Conservation (phyloP, 53 echinoderm and acorn worm genomes). For the Arbacia lixula region DNA sequence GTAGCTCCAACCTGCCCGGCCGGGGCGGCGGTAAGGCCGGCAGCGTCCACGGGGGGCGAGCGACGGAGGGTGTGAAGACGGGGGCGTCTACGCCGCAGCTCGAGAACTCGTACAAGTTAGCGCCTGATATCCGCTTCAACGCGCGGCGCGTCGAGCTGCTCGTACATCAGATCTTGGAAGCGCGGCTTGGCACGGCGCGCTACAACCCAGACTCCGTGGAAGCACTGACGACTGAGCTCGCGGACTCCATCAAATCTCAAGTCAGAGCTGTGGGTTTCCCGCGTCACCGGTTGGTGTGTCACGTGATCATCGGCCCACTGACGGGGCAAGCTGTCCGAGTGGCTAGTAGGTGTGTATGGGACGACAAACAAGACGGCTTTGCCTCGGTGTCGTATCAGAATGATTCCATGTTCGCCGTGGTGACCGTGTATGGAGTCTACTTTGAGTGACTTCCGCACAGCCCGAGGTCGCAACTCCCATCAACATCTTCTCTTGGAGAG, state of each 20-base stretch:
- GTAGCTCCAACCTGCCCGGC: background rate
- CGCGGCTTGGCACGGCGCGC: background rate
- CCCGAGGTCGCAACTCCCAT: no score
- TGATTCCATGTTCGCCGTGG: constrained; percentile 16
- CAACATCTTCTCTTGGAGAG: no score
- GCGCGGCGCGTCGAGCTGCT: constrained; percentile 1
- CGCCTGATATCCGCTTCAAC: constrained; percentile 37
- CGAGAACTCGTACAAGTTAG: constrained; percentile 43
- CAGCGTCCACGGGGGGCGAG: background rate
- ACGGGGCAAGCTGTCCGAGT: constrained; percentile 26
- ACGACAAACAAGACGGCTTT: constrained; percentile 23
- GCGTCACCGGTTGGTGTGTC: constrained; percentile 17
- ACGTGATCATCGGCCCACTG: constrained; percentile 21
- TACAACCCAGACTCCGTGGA: constrained; percentile 3
- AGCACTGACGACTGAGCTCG: background rate
- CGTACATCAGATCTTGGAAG: background rate
- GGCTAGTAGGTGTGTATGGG: constrained; percentile 41
- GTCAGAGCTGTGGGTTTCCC: constrained; percentile 24
- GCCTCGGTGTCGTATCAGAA: constrained; percentile 36
- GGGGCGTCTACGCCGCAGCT: background rate
- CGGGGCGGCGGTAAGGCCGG: background rate
- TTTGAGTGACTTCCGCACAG: background rate
- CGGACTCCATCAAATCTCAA: constrained; percentile 9
- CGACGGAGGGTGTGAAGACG: background rate
- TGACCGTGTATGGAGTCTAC: constrained; percentile 22